Evolutionary conservation across 2,888 invertebrate species (phyloP), one percentile per base, ranked within the genome.

Genomic region (Meandrusa payeni): DNA sequence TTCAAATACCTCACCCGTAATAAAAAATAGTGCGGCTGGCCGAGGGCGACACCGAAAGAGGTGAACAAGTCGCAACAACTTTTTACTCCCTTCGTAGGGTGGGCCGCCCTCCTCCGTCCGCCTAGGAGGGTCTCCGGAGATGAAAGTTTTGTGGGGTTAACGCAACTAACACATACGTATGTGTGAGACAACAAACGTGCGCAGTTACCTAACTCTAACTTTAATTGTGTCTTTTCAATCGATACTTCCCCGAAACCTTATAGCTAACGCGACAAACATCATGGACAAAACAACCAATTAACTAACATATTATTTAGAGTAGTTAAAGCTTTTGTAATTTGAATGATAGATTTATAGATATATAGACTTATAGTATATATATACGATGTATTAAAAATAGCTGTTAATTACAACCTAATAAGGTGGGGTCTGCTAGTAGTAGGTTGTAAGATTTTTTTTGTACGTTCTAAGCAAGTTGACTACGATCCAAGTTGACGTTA

Each of bases 181-280:
- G 69, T 71, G 73, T 64, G 78, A 80, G 82, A 81, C 81, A 82
- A 82, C 79, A 82, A 80, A 80, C 78, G 76, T 46, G 67, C 75
- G 77, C 74, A 78, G 72, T 79, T 81, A 80, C 78, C 81, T 78
- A 83, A 85, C 85, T 79, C 79, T 76, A 85, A 87, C 75, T 87
- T 86, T 87, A 87, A 87, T 87, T 87, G 85, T 83, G 81, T 81
- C 83, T 78, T 85, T 86, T 82, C 85, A 87, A 87, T 87, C 87
- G 81, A 87, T 86, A 85, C 71, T 71, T 65, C 61, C 68, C 64
- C 64, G 60, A 64, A 62, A 65, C 59, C 5, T 24, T 37, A 20
- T 24, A 10, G 11, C 7, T 17, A 20, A 29, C 34, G 31, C 23
- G 36, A 29, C 36, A 31, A 29, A 23, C 7, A 20, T 36, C 29